Evolutionary conservation across 2,888 invertebrate species (phyloP).

Genomic region (Dioctria linearis): DNA sequence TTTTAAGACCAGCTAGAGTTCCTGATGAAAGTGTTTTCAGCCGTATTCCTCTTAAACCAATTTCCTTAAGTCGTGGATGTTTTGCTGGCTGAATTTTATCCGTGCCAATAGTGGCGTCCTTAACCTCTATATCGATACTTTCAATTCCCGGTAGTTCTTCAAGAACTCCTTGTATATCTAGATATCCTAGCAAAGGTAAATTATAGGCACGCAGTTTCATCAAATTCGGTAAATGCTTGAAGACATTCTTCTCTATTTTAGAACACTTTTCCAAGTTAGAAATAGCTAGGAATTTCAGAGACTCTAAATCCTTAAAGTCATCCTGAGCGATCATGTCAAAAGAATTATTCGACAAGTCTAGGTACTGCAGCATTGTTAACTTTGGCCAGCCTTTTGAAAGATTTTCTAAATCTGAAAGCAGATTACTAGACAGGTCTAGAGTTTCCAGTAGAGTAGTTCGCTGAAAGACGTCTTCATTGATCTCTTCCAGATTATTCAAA

Average conservation of each 20-base stretch:
- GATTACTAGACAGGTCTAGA: conserved; percentile 84
- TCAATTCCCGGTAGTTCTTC: conserved; percentile 82
- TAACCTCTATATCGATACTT: conserved; percentile 86
- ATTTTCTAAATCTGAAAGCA: conserved; percentile 75
- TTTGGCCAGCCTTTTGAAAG: conserved; percentile 80
- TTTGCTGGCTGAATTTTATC: conserved; percentile 85
- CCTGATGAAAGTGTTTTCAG: conserved; percentile 86
- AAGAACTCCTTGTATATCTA: conserved; percentile 89
- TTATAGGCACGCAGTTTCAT: conserved; percentile 80
- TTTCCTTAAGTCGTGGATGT: conserved; percentile 82
- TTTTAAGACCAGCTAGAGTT: conserved; percentile 86
- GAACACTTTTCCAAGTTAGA: conserved; percentile 79
- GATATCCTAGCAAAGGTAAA: conserved; percentile 85
- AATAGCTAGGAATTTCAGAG: conserved; percentile 78
- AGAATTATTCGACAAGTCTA: conserved; percentile 90
- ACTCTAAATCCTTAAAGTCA: conserved; percentile 81
- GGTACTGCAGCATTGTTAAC: conserved; percentile 78
- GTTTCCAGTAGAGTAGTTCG: conserved; percentile 84
- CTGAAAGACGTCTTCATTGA: conserved; percentile 81
- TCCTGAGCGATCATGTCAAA: conserved; percentile 82
- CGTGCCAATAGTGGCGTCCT: conserved; percentile 85
- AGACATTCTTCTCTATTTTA: conserved; percentile 87
- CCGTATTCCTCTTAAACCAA: conserved; percentile 83
- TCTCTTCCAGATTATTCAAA: conserved; percentile 78
- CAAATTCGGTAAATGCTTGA: conserved; percentile 81